Evolutionary conservation across 1,140 invertebrate species (phyloP).

Genomic region (Conus betulinus): DNA sequence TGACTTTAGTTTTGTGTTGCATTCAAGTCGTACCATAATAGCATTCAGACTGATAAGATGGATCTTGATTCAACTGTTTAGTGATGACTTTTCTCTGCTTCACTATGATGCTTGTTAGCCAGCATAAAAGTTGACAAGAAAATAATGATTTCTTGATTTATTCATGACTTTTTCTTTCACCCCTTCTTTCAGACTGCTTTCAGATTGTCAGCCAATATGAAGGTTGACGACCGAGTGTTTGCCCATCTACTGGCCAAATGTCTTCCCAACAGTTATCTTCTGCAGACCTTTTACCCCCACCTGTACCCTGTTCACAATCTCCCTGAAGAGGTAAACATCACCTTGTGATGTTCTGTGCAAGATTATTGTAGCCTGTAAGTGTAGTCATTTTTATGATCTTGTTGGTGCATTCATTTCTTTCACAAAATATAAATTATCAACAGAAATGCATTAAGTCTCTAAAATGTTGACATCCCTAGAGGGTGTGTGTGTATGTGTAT

Average conservation of each 20-base stretch:
- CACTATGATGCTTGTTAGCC: constrained; percentile 89
- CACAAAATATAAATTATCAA: too few relatives aligned
- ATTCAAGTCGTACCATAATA: too few relatives aligned
- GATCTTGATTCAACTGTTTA: constrained; percentile 73
- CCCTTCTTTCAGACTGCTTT: constrained; percentile 84
- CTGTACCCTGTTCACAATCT: constrained; percentile 92
- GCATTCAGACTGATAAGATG: too few relatives aligned
- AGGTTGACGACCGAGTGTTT: constrained; percentile 93
- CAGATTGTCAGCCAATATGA: constrained; percentile 88
- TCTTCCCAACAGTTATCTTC: constrained; percentile 86
- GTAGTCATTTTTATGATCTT: too few relatives aligned
- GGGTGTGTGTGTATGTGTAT: too few relatives aligned
- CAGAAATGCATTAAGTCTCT: too few relatives aligned
- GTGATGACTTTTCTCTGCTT: constrained; percentile 54
- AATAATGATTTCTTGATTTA: neutral
- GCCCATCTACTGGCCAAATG: constrained; percentile 96
- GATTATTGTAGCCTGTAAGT: too few relatives aligned
- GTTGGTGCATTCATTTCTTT: too few relatives aligned
- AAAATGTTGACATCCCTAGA: too few relatives aligned
- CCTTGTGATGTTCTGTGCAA: too few relatives aligned
- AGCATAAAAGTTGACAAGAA: constrained; percentile 84
- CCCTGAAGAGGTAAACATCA: constrained; percentile 79
- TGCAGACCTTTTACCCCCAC: constrained; percentile 94
- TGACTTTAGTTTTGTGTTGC: too few relatives aligned
- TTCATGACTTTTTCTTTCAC: neutral